Base-by-base conservation (phyloP, 2,113 vertebrate species). In the Heterotis niloticus region DNA sequence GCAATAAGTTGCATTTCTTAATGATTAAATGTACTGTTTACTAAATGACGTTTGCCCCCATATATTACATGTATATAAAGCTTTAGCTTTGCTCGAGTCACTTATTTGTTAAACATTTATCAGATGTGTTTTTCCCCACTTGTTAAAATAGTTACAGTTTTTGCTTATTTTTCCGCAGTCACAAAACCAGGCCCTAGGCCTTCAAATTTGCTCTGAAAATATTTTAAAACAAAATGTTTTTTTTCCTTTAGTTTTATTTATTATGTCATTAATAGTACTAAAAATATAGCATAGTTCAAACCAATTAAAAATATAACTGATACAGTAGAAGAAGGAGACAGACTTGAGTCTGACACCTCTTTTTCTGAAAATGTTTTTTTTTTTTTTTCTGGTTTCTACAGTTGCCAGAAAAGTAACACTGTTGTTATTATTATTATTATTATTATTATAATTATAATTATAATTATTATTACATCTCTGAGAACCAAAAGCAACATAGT, bases 261-360 rank as follows among this genome's bases (percentile, higher is more conserved):
- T 81, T 82, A 84, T 84, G 64, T 80, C 44, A 85, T 78, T 81
- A 86, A 74, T 86, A 88, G 76, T 82, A 81, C 86, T 84, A 78
- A 88, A 70, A 59, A 82, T 87, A 87, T 85, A 88, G 79, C 83
- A 81, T 81, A 83, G 85, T 78, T 77, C 75, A 76, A 77, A 87
- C 83, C 86, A 86, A 60, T 81, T 79, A 77, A 83, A 84, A 85
- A 72, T 85, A 82, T 83, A 60, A 82, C 76, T 67, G 83, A 81
- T 75, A 85, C 83, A 78, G 82, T 73, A 81, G 84, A 82, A 60
- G 85, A 86, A 59, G 65, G 82, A 87, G 82, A 83, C 52, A 83
- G 54, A 26, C 66, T 80, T 77, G 23, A 69, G 80, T 86, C 75
- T 88, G 81, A 83, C 83, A 84, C 59, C 75, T 80, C 82, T 67